These are phyloP conservation scores for Hexactinellida sp. DNA, from an alignment of 37 sponge, comb jelly and placozoan species.

Conservation along the genomic window DNA sequence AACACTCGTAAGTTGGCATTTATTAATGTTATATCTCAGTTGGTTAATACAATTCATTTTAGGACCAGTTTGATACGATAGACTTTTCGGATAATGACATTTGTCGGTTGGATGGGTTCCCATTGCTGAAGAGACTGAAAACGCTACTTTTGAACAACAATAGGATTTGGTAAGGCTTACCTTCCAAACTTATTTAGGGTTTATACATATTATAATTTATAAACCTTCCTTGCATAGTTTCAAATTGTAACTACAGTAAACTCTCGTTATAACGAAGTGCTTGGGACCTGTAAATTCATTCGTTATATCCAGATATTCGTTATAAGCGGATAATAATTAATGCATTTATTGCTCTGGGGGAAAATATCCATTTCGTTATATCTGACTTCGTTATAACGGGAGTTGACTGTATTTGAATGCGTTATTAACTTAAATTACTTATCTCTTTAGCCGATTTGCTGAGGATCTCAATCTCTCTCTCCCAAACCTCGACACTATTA, in stretches of 20 bases:
- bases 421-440: neutral
- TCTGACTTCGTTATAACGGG: too few species aligned
- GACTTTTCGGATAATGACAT: conserved; percentile 97
- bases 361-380: too few species aligned
- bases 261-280: too few species aligned
- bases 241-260: too few species aligned
- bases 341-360: too few species aligned
- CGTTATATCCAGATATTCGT: too few species aligned
- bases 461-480: conserved; percentile 47
- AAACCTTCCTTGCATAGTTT: too few species aligned
- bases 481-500: conserved; percentile 56
- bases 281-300: too few species aligned
- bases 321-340: too few species aligned
- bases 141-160: conserved; percentile 74
- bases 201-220: neutral
- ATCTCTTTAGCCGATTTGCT: conserved; percentile 54
- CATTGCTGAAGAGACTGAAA: conserved; percentile 70
- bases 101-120: conserved; percentile 82
- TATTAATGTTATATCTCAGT: conserved; percentile 11
- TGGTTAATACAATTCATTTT: neutral
- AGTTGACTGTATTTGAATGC: neutral
- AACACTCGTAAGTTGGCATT: conserved; percentile 56
- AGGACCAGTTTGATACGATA: conserved; percentile 93
- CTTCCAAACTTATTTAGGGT: neutral
- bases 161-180: conserved; percentile 46